phyloP scores from a whole-genome alignment of 2,113 vertebrate species.

The Cettia cetti region DNA sequence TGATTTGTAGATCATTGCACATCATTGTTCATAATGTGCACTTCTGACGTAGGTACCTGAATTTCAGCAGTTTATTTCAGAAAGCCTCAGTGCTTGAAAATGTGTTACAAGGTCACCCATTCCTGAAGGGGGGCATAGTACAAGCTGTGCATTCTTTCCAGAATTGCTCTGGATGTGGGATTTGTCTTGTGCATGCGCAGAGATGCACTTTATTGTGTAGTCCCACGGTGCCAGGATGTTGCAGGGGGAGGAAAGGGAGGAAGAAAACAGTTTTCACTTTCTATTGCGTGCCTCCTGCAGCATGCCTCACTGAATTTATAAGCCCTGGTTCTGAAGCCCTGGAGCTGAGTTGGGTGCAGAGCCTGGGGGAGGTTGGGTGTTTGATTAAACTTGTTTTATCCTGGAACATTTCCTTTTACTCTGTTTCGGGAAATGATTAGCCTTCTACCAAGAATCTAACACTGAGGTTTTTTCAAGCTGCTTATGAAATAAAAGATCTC shows the following conservation, averaged over 20 bases:
- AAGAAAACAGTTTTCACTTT: background rate
- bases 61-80: background rate
- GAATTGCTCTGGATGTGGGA: background rate
- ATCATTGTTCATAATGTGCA: background rate
- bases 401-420: background rate
- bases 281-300: background rate
- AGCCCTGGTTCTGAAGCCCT: background rate
- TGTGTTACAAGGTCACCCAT: background rate
- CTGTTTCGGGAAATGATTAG: background rate
- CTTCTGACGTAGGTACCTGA: background rate
- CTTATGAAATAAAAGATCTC: background rate
- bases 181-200: background rate
- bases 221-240: background rate
- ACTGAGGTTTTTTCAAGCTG: background rate
- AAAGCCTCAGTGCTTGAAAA: background rate
- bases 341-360: background rate
- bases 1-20: background rate
- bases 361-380: background rate
- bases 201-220: fast-evolving
- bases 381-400: background rate
- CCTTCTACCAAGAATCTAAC: background rate
- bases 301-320: background rate
- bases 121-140: background rate
- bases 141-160: background rate
- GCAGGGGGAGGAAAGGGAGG: fast-evolving